phyloP scores from a whole-genome alignment of 2,113 vertebrate species.

The Corythornis madagascariensis region DNA sequence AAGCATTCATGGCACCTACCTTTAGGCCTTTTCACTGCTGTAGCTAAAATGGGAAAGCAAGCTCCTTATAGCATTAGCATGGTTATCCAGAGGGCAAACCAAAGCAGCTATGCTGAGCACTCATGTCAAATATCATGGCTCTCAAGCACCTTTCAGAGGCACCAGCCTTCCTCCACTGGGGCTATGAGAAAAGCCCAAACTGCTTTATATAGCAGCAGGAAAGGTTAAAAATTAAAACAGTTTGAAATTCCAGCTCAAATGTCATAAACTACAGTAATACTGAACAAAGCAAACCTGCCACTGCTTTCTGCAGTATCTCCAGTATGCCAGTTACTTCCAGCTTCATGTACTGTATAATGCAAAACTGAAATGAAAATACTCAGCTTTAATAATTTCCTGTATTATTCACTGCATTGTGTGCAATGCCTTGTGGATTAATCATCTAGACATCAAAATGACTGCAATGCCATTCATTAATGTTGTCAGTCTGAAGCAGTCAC shows the following conservation, averaged over 20 bases:
- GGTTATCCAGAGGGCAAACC: conserved; percentile 37
- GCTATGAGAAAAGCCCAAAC: not conserved
- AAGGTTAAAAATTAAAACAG: not conserved
- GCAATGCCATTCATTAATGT: not conserved
- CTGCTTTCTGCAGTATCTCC: not conserved
- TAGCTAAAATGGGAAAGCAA: conserved; percentile 46
- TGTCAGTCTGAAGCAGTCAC: not conserved
- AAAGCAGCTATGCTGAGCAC: not conserved
- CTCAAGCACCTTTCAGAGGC: not conserved
- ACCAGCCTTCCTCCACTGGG: not conserved
- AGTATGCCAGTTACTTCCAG: not conserved
- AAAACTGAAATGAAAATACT: not conserved
- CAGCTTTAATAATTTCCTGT: conserved; percentile 27
- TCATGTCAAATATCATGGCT: not conserved
- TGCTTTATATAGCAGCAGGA: not conserved
- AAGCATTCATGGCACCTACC: conserved; percentile 28
- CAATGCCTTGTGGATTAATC: conserved; percentile 52
- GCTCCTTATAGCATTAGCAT: conserved; percentile 28
- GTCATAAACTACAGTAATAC: not conserved
- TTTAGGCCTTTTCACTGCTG: conserved; percentile 23
- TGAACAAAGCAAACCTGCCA: not conserved
- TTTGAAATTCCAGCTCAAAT: not conserved
- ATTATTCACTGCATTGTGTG: conserved; percentile 37
- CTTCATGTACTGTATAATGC: not conserved
- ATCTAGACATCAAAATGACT: conserved; percentile 26